These are phyloP conservation scores for Chloroclysta siterata DNA, from an alignment of 2,888 invertebrate genomes.

Conservation along the genomic window DNA sequence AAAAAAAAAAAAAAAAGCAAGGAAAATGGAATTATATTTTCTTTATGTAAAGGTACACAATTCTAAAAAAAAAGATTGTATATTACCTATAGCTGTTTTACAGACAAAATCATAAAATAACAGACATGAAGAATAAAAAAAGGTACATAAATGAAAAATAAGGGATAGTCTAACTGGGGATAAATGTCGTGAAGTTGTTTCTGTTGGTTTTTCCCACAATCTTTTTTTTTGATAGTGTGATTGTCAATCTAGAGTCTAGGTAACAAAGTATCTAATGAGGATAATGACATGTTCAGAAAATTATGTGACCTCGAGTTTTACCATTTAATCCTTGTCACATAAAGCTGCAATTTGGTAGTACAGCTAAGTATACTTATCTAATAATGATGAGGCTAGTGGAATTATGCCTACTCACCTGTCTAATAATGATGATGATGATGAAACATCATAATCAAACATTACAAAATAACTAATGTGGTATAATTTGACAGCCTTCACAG, in stretches of 20 bases:
- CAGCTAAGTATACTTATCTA: neutral
- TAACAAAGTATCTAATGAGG: neutral
- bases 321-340: neutral
- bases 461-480: too few species aligned
- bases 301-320: neutral
- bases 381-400: neutral
- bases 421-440: neutral
- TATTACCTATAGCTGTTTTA: too few species aligned
- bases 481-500: too few species aligned
- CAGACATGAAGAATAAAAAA: too few species aligned
- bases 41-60: neutral
- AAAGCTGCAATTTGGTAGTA: neutral
- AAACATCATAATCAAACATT: neutral
- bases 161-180: too few species aligned
- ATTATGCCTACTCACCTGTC: neutral
- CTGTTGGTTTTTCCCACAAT: too few species aligned
- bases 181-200: too few species aligned
- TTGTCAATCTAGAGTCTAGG: too few species aligned
- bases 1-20: too few species aligned
- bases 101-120: too few species aligned
- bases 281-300: neutral
- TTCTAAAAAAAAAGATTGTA: too few species aligned
- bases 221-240: neutral
- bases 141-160: too few species aligned
- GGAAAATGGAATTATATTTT: conserved; percentile 1